phyloP scores from a whole-genome alignment of 2,797 vertebrate genomes.

The Lepus townsendii region DNA sequence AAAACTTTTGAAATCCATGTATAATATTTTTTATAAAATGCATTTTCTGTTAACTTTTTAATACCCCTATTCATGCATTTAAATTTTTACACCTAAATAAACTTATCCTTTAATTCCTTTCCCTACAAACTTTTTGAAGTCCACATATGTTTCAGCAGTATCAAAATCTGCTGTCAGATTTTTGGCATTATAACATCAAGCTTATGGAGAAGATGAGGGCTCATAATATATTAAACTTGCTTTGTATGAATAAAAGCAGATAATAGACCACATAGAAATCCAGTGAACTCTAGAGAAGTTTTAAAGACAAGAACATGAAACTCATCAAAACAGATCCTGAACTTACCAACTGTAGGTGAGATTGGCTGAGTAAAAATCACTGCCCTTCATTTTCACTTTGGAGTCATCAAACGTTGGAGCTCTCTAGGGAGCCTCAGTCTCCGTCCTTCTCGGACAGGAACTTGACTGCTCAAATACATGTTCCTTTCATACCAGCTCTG shows the following conservation, averaged over 20 bases:
- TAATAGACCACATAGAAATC: neutral
- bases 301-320: conserved; percentile 5
- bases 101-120: too few relatives aligned
- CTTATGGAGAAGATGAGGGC: neutral
- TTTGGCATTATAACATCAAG: neutral
- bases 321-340: neutral
- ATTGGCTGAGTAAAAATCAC: neutral
- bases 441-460: neutral
- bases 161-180: neutral
- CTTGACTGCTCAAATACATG: neutral
- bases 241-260: conserved; percentile 14
- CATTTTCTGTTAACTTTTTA: too few relatives aligned
- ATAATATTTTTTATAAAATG: too few relatives aligned
- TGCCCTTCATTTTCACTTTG: neutral
- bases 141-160: neutral
- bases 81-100: too few relatives aligned
- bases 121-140: too few relatives aligned
- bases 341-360: neutral
- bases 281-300: neutral
- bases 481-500: neutral
- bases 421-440: neutral
- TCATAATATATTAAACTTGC: neutral
- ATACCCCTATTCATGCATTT: too few relatives aligned
- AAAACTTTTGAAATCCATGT: too few relatives aligned
- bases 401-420: neutral